Conservation (phyloP, 2,888 invertebrate genomes). For the Bedellia somnulentella region DNA sequence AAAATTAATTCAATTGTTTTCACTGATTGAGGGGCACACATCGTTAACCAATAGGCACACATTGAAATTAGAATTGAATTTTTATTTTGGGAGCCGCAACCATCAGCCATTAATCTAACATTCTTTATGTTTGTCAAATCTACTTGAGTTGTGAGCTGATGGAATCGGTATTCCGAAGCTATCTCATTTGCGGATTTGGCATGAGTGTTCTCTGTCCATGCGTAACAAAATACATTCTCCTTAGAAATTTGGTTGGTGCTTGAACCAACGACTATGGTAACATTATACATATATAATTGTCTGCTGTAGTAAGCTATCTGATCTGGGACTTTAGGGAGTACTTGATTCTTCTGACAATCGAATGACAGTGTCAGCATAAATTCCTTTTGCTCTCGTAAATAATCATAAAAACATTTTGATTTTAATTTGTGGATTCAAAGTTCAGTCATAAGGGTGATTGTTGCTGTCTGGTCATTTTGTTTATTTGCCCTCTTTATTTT, state of each 20-base stretch:
- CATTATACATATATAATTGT: conserved; percentile 21
- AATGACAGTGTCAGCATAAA: conserved; percentile 11
- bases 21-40: conserved; percentile 6
- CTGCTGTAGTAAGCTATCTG: conserved; percentile 19
- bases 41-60: conserved; percentile 2
- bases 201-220: conserved; percentile 12
- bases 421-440: conserved; percentile 5
- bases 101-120: conserved; percentile 13
- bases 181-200: conserved; percentile 12
- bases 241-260: conserved; percentile 14
- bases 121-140: conserved; percentile 7
- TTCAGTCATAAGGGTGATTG: conserved; percentile 5
- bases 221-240: conserved; percentile 15
- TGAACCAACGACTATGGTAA: conserved; percentile 17
- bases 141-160: conserved; percentile 1
- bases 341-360: conserved; percentile 18
- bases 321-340: conserved; percentile 17
- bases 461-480: conserved; percentile 1
- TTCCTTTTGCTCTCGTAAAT: conserved; percentile 2
- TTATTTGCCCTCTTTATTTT: conserved; percentile 1
- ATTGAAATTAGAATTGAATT: conserved; percentile 7
- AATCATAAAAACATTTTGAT: conserved; percentile 3
- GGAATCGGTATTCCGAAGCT: conserved; percentile 10
- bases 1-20: conserved; percentile 1
- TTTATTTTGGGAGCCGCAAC: conserved; percentile 16